Conservation (phyloP, 1,140 invertebrate genomes). For the Magallana ariakensis region DNA sequence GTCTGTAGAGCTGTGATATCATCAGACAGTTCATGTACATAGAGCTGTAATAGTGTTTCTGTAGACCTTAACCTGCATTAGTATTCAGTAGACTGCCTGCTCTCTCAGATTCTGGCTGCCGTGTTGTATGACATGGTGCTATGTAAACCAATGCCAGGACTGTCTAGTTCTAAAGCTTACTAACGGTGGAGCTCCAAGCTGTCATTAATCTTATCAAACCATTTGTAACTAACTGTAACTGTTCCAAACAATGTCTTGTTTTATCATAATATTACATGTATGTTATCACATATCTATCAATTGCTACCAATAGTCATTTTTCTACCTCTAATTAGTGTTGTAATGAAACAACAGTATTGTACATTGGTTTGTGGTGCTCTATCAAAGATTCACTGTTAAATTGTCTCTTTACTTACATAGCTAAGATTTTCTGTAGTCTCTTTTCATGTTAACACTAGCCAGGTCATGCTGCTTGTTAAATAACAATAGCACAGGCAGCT, state of each 20-base stretch:
- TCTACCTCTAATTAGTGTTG: not conserved
- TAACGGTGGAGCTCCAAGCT: not conserved
- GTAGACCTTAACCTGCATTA: constrained; percentile 20
- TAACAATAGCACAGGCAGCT: not conserved
- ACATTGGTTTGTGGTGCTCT: too few species aligned
- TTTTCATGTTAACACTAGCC: not conserved
- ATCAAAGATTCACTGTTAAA: too few species aligned
- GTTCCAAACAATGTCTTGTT: too few species aligned
- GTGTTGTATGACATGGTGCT: constrained; percentile 11
- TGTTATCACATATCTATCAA: not conserved
- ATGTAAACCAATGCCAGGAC: not conserved
- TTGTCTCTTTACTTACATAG: too few species aligned
- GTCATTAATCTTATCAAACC: not conserved
- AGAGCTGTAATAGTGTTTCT: not conserved
- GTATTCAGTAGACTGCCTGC: constrained; percentile 7
- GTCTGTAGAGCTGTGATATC: too few species aligned
- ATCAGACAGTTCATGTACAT: too few species aligned
- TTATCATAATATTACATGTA: not conserved
- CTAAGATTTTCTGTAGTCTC: not conserved
- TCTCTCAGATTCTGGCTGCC: not conserved
- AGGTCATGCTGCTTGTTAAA: not conserved
- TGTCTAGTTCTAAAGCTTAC: constrained; percentile 28
- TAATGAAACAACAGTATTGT: too few species aligned
- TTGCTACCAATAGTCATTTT: not conserved
- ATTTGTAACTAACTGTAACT: not conserved